Base-by-base conservation (phyloP, 2,113 vertebrate species). In the Cichladusa arquata region DNA sequence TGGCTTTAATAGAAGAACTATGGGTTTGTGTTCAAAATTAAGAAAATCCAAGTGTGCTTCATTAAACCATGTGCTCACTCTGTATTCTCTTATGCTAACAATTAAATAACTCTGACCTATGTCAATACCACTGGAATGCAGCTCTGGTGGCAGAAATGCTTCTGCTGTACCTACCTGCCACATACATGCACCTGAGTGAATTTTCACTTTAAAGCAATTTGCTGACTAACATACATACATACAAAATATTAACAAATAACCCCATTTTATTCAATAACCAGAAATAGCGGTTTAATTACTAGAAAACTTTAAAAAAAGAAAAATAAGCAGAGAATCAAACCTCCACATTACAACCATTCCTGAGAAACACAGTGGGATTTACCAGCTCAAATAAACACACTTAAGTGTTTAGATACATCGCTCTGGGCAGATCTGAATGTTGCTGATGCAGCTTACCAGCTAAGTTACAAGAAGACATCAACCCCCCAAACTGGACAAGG, bases 211-310 rank as follows among this genome's bases (percentile, higher is more conserved):
- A 62, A 88, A 92, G 74, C 22, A 58, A 70, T 44, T 73, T 81
- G 28, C 29, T 93, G 45, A 82, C 19, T 57, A 89, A 80, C 42
- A 66, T 47, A 54, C 11, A 66, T 47, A 54, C 12, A 42, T n/a
- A 70, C 33, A 85, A 81, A 86, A 77, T 36, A 87, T 57, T 70
- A 95, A 87, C 48, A 87, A 58, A 88, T 11, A 66, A 79, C 36
- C 22, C 4, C 2, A 1, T 51, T 83, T 62, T 28, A 51, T 47
- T 90, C 26, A 38, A 54, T 61, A 89, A 92, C 5, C 19, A 91
- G 42, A 83, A 70, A 70, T 0, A 0, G 8, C 23, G 34, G 22
- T 24, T 48, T 47, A 56, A 36, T 60, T 22, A 91, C 56, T 19
- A 64, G 36, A 47, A 83, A 51, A 47, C 9, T 18, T 23, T 2